phyloP scores from a whole-genome alignment of 2,113 vertebrate genomes.

The Diphyllodes magnificus region DNA sequence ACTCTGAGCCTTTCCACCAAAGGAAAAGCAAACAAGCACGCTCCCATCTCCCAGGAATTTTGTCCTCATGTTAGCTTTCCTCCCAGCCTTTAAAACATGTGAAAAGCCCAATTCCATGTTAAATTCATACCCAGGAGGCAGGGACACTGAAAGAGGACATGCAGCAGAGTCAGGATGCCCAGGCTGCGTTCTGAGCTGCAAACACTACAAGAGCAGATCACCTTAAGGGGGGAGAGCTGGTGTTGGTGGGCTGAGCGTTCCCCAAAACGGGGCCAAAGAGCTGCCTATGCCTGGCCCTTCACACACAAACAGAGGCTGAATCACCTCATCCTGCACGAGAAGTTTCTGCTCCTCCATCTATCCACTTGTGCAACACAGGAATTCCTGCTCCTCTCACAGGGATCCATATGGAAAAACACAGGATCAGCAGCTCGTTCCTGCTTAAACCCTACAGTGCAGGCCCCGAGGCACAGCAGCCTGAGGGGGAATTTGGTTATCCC shows the following conservation, averaged over 20 bases:
- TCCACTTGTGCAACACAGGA: background rate
- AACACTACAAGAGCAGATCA: background rate
- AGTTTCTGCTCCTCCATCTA: background rate
- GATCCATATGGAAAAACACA: accelerated
- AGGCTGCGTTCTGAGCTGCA: background rate
- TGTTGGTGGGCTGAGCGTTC: no score
- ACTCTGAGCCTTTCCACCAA: background rate
- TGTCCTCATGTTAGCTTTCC: accelerated
- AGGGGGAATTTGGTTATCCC: background rate
- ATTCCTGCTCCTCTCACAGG: background rate
- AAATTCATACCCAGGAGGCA: background rate
- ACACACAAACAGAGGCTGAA: background rate
- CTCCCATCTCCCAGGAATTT: background rate
- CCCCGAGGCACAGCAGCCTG: background rate
- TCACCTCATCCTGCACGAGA: background rate
- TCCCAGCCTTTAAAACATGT: background rate
- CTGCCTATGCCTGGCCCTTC: accelerated
- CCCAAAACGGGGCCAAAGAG: background rate
- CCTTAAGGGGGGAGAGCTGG: background rate
- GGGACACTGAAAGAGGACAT: background rate
- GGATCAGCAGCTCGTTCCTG: background rate
- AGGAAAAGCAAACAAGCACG: background rate
- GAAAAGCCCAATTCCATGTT: background rate
- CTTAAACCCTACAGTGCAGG: background rate
- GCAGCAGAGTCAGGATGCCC: background rate